These are phyloP conservation scores for Drosophila triauraria DNA, from an alignment of 1,140 invertebrate genomes.

Conservation along the genomic window DNA sequence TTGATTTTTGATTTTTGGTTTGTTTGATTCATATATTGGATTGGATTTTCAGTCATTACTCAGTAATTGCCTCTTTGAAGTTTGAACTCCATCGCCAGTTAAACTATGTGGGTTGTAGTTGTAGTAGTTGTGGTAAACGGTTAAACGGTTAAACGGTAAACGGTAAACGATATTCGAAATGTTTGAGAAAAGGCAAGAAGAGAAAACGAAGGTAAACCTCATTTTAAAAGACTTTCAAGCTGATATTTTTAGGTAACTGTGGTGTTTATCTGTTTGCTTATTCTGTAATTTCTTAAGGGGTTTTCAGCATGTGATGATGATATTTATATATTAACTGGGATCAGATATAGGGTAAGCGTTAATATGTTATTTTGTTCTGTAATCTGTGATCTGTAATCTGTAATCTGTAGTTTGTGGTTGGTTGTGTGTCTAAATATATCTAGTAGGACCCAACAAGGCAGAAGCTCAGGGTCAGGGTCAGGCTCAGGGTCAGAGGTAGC, in stretches of 20 bases:
- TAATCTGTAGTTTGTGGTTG: constrained; percentile 1
- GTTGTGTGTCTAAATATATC: constrained; percentile 17
- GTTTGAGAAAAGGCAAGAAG: constrained; percentile 82
- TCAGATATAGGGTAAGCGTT: background rate
- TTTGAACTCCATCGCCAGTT: constrained; percentile 97
- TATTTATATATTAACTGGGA: background rate
- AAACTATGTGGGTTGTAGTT: constrained; percentile 88
- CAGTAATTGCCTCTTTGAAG: constrained; percentile 96
- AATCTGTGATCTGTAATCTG: background rate
- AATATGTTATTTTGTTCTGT: background rate
- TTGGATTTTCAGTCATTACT: constrained; percentile 86
- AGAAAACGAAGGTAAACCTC: constrained; percentile 81
- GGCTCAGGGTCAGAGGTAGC: background rate
- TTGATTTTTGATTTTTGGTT: constrained; percentile 35
- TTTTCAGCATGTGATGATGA: constrained; percentile 31
- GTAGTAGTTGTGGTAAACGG: constrained; percentile 43
- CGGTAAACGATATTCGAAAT: constrained; percentile 77
- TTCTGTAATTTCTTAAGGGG: constrained; percentile 2
- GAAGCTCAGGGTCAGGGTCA: constrained; percentile 16
- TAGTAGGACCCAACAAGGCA: constrained; percentile 37
- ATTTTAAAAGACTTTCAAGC: constrained; percentile 72
- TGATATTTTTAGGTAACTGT: constrained; percentile 52
- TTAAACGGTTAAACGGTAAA: constrained; percentile 23
- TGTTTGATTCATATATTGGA: constrained; percentile 62
- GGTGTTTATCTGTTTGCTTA: constrained; percentile 38